Evolutionary conservation across 2,113 vertebrate species (phyloP), one percentile per base, ranked within the genome.

Genomic region (Trinectes maculatus): DNA sequence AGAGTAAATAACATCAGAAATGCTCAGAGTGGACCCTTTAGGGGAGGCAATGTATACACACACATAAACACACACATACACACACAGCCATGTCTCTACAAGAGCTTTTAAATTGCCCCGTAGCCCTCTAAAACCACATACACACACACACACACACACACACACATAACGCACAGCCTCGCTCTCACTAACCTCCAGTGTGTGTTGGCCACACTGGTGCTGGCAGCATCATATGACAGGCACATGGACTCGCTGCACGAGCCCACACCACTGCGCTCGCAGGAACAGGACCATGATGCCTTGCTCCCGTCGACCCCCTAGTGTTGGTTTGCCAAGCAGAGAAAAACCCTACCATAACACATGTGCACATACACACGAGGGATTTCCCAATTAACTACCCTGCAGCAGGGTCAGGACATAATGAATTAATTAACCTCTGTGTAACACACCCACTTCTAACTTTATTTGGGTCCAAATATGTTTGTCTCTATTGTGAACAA

Each of bases 211-310:
- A 66, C 59, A 65, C 69, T 54, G 80, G 53, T 22, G 43, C 62
- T 85, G 71, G 78, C 84, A 87, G 72, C 63, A 42, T 85, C 74
- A 78, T 71, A 54, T 83, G 87, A 87, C 85, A 82, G 84, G 54
- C 82, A 85, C 82, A 84, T 73, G 76, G 78, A 65, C 39, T 57
- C 6, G 5, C 61, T 43, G 19, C 21, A 5, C 71, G 60, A 56
- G 25, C 51, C 39, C 24, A 36, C 18, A 75, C 53, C 57, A 72
- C 58, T 8, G 18, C 11, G 0, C 39, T 8, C 5, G 70, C 54
- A 36, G 67, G 60, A 77, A 72, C 70, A 49, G 42, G 52, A 67
- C 63, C 66, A 61, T 63, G 69, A 80, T 80, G 63, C 76, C 28
- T 73, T 47, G 58, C 70, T 73, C n/a, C 51, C 61, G 60, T 77